These are phyloP conservation scores for Lithobates pipiens DNA, from an alignment of 2,797 vertebrate genomes.

Conservation along the genomic window DNA sequence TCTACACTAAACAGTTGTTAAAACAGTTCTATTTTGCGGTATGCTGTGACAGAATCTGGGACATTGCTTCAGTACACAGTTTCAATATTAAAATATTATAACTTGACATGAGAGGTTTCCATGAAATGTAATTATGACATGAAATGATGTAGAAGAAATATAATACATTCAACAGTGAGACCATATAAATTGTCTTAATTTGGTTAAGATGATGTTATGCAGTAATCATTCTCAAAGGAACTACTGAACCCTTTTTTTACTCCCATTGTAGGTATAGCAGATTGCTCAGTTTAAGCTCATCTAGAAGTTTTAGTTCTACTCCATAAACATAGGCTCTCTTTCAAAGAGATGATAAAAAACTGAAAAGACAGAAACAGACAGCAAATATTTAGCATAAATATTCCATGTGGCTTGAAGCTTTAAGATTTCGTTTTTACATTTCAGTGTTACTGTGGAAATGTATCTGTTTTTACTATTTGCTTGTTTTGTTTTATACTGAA, in stretches of 20 bases:
- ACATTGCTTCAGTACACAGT: neutral
- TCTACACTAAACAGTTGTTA: neutral
- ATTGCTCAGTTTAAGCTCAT: too few relatives aligned
- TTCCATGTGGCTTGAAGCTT: too few relatives aligned
- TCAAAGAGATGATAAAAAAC: too few relatives aligned
- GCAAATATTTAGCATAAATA: too few relatives aligned
- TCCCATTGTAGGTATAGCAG: neutral
- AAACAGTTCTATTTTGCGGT: neutral
- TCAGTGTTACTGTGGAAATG: too few relatives aligned
- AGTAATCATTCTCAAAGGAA: neutral
- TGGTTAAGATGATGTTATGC: neutral
- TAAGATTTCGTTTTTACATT: too few relatives aligned
- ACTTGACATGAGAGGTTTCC: constrained; percentile 11
- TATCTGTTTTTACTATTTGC: too few relatives aligned
- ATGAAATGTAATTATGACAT: neutral
- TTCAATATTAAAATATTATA: neutral
- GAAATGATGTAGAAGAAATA: constrained; percentile 15
- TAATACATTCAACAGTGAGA: constrained; percentile 8
- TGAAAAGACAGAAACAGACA: too few relatives aligned
- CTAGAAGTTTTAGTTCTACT: too few relatives aligned
- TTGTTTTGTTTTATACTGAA: too few relatives aligned
- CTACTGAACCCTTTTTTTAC: neutral
- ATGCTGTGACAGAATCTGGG: neutral
- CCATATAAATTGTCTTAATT: neutral
- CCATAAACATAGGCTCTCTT: too few relatives aligned